Base-by-base conservation (phyloP, 2,888 invertebrate species). In the Trachelus troglodyta region DNA sequence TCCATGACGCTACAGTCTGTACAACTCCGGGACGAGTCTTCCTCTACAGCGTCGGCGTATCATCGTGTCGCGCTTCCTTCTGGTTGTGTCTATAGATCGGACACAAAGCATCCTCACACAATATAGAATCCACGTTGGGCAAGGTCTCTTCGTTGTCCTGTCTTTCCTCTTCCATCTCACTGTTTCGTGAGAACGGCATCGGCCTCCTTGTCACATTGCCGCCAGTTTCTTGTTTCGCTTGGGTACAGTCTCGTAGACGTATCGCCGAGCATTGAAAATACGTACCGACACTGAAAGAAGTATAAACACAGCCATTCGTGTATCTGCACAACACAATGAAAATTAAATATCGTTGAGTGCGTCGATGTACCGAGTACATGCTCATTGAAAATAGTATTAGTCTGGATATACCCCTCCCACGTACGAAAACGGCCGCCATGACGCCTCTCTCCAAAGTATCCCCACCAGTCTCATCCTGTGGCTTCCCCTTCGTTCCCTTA, bases 81-180 rank as follows among this genome's bases (percentile, higher is more conserved):
- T 56, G 56, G 56, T 23, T 56, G 56, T 56, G 23, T 15, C 23
- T 56, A 56, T 56, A 56, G 56, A 23, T 23, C 23, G 23, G 77
- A 75, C 76, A 83, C 81, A 83, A 81, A 82, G 80, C 81, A 80
- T 81, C 81, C 80, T 81, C 81, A 80, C 75, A 56, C 56, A 56
- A 56, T 56, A 56, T 56, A 56, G 56, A 56, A 56, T 23, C 2
- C 56, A 74, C 75, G 79, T 69, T 76, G 69, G 75, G 75, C 81
- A 79, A 78, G 79, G 81, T 81, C 81, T 80, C 73, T 78, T 79
- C 79, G 79, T 77, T 6, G 56, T 23, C 76, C 69, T 76, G 73
- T 79, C 75, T 37, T 37, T 69, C 33, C 74, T 77, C 76, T 79
- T 76, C 56, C 75, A 56, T 56, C 56, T 23, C 56, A 56, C 56